phyloP scores from a whole-genome alignment of 2,113 vertebrate species.

The Rhea americana region DNA sequence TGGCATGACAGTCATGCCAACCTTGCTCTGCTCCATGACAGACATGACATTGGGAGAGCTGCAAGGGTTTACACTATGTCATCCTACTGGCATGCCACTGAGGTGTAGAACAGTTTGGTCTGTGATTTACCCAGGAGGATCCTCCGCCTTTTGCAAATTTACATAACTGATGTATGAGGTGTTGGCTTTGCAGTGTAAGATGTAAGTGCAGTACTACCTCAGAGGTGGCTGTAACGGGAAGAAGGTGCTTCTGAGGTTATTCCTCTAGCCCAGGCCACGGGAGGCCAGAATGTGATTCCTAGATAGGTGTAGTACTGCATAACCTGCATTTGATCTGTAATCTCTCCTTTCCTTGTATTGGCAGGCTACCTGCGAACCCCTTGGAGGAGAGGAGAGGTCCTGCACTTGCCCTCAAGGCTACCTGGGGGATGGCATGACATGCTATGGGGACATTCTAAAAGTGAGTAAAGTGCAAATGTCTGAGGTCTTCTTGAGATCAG shows the following conservation, averaged over 20 bases:
- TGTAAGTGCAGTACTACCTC: background rate
- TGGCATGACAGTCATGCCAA: background rate
- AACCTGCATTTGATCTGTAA: background rate
- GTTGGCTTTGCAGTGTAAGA: background rate
- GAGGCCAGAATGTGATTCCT: background rate
- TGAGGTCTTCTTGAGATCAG: background rate
- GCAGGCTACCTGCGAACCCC: conserved; percentile 84
- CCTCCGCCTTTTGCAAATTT: background rate
- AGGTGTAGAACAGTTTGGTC: background rate
- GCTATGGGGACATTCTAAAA: conserved; percentile 83
- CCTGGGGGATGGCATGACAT: conserved; percentile 82
- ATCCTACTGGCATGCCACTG: background rate
- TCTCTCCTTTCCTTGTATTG: background rate
- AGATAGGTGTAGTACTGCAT: background rate
- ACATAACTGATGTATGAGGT: background rate
- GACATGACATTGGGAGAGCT: background rate
- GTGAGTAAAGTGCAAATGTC: conserved; percentile 58
- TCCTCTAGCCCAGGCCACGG: background rate
- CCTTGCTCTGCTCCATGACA: background rate
- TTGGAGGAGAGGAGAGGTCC: conserved; percentile 69
- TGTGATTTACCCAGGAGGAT: background rate
- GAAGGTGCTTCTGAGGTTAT: background rate
- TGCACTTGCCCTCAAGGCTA: conserved; percentile 83
- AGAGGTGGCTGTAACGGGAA: background rate
- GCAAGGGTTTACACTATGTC: background rate